A percentile compares a stretch with the other conserved stretches of the same genome.
phyloP scores from a whole-genome alignment of 2,113 vertebrate species.

The Gymnarchus niloticus region DNA sequence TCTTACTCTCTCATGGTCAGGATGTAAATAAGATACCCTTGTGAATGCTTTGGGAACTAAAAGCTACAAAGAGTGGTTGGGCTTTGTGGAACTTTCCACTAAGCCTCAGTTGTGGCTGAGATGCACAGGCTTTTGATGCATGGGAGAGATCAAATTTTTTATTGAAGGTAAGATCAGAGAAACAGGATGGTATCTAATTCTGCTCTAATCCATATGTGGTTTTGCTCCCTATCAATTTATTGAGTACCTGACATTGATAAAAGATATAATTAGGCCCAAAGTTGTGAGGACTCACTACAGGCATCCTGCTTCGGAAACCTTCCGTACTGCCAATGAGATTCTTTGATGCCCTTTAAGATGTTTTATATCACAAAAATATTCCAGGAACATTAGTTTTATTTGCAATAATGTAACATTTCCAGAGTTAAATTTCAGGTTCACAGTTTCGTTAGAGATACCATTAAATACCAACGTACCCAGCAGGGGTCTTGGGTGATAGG shows the following conservation, averaged over 20 bases:
- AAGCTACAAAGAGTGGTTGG: neutral
- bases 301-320: neutral
- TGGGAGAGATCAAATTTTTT: neutral
- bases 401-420: neutral
- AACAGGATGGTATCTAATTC: neutral
- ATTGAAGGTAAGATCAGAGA: neutral
- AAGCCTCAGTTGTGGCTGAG: neutral
- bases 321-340: neutral
- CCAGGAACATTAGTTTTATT: neutral
- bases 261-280: neutral
- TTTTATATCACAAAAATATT: neutral
- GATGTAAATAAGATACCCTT: neutral
- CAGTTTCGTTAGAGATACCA: neutral
- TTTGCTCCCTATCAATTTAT: slow-evolving; percentile 1
- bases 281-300: neutral
- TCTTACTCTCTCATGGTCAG: neutral
- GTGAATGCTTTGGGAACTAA: neutral
- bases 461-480: neutral
- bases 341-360: neutral
- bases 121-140: neutral
- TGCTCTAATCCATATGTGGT: neutral
- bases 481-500: neutral
- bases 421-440: neutral
- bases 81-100: neutral
- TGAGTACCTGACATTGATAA: slow-evolving; percentile 3